Percentiles rank a stretch among this genome's conserved stretches.
Evolutionary conservation across 2,888 invertebrate species (phyloP).

Genomic region (Oligia latruncula): DNA sequence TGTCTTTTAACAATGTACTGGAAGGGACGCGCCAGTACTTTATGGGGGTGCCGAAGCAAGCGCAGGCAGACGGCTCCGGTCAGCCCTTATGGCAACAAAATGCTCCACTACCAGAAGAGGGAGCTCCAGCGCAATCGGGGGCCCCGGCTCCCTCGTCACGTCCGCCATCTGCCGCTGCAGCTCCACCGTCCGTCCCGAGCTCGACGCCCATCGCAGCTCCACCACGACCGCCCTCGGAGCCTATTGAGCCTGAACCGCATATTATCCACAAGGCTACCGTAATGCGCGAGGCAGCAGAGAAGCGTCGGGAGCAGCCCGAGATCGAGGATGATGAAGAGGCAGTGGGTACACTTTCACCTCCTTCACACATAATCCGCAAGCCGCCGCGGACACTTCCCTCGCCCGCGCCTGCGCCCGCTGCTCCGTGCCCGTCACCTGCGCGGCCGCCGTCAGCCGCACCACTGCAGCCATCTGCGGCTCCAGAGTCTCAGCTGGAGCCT

Average conservation of each 20-base stretch:
- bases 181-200: slow-evolving; percentile 79
- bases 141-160: slow-evolving; percentile 85
- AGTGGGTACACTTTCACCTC: slow-evolving; percentile 83
- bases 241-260: slow-evolving; percentile 89
- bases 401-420: slow-evolving; percentile 84
- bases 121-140: slow-evolving; percentile 84
- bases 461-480: slow-evolving; percentile 69
- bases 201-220: slow-evolving; percentile 78
- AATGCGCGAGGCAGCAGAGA: slow-evolving; percentile 88
- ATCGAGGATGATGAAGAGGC: slow-evolving; percentile 86
- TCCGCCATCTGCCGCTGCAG: slow-evolving; percentile 88
- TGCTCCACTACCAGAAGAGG: slow-evolving; percentile 81
- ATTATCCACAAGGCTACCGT: slow-evolving; percentile 89
- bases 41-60: slow-evolving; percentile 93
- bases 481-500: slow-evolving; percentile 78
- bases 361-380: slow-evolving; percentile 88
- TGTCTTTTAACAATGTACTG: slow-evolving; percentile 94
- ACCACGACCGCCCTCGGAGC: slow-evolving; percentile 87
- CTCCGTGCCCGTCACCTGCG: slow-evolving; percentile 82
- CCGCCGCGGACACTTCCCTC: slow-evolving; percentile 80
- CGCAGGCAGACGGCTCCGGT: slow-evolving; percentile 81
- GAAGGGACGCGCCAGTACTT: slow-evolving; percentile 96
- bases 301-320: slow-evolving; percentile 85
- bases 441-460: slow-evolving; percentile 80
- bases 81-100: slow-evolving; percentile 82